Evolutionary conservation across 2,113 vertebrate genomes (phyloP), one percentile per base, ranked within the genome.

Genomic region (Corvus moneduloides): DNA sequence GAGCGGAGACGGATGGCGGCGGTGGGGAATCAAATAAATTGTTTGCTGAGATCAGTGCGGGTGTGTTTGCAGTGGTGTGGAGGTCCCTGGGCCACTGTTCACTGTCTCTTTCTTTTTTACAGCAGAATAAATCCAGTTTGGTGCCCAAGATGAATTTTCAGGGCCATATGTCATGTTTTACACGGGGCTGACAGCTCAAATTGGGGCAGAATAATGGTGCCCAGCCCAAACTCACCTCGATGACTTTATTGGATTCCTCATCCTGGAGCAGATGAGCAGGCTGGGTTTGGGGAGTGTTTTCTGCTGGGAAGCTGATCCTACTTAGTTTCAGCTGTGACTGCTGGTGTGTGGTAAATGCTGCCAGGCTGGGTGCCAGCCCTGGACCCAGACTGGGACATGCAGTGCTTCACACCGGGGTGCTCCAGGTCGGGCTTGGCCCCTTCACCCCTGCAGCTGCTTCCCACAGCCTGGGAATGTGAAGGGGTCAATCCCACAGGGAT

Each of bases 111-210:
- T 96, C 75, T 94, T 90, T 95, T 95, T 95, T 90, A 92, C 55
- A 92, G 85, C 76, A 73, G 66, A 93, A 95, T 96, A 96, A 97
- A 97, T 96, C 77, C 94, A 79, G 81, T 92, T 96, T 94, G 94
- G 89, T 66, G 86, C 79, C 94, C 69, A 62, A 88, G 94, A 92
- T 88, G 91, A 85, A 94, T 94, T 92, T 81, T 69, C 72, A 30
- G 90, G 84, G 85, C 69, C 44, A 7, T 95, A 71, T 78, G 92
- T 96, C 94, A 84, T 90, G 86, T 95, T 96, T 94, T 96, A 96
- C 87, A 94, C 95, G 83, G 91, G 77, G 61, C 68, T 89, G 97
- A 92, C 95, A 94, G 91, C 61, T 7, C 74, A 85, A 58, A 95
- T 73, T 96, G 89, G 96, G 92, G 87, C 81, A 95, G 87, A 95